phyloP scores from a whole-genome alignment of 2,888 invertebrate genomes.

The Coronaproctus castanopsis region DNA sequence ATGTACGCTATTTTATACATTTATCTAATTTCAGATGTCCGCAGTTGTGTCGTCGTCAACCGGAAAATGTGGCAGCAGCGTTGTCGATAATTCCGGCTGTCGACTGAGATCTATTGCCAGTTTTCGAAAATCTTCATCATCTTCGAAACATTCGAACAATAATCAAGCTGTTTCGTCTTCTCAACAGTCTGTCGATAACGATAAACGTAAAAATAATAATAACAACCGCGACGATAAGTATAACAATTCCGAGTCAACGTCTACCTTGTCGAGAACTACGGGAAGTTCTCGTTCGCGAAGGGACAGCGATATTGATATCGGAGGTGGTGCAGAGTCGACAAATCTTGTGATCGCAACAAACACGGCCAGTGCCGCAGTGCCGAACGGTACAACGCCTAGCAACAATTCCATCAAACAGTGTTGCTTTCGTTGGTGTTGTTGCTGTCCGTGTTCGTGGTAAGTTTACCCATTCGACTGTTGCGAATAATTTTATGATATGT shows the following conservation, averaged over 20 bases:
- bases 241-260: too few species aligned
- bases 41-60: conserved; percentile 13
- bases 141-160: background rate
- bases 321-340: background rate
- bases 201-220: background rate
- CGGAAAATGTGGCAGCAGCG: conserved; percentile 2
- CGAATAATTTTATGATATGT: too few species aligned
- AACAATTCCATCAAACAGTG: conserved; percentile 24
- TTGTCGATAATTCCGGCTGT: conserved; percentile 10
- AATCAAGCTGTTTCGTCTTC: too few species aligned
- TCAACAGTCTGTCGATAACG: too few species aligned
- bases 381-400: conserved; percentile 4
- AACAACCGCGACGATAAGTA: background rate
- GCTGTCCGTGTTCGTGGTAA: conserved; percentile 32
- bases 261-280: too few species aligned
- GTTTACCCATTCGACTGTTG: too few species aligned
- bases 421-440: conserved; percentile 32
- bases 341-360: background rate
- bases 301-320: too few species aligned
- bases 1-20: too few species aligned
- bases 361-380: background rate
- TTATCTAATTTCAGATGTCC: conserved; percentile 9
- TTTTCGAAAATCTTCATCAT: background rate
- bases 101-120: conserved; percentile 11
- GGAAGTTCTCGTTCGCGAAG: too few species aligned